Evolutionary conservation across 2,888 invertebrate genomes (phyloP), one percentile per base, ranked within the genome.

Genomic region (Neria commutata): DNA sequence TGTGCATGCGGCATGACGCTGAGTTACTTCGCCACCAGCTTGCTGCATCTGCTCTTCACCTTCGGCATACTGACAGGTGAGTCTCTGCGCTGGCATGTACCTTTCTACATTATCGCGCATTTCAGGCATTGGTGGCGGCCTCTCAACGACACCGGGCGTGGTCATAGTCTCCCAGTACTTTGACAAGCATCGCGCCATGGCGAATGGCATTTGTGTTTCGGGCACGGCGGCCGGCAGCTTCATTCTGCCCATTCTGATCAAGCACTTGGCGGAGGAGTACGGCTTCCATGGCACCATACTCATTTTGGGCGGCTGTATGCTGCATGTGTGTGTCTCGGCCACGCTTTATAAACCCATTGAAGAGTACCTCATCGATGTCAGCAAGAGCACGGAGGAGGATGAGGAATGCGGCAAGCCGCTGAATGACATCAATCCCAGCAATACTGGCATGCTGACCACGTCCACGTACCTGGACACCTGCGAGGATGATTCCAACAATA

Each of bases 121-220:
- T 37, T 69, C 0, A 87, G 91, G 91, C 34, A 89, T 91, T 56
- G 91, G 91, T 0, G 91, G 91, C 1, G 91, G 91, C 0, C 83
- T 91, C 0, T 91, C 91, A 0, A 91, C 91, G 1, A 91, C 91
- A 0, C 91, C 91, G 0, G 91, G 91, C 0, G 90, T 91, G 53
- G 90, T 91, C 6, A 89, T 91, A 60, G 91, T 91, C 0, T 91
- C 91, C 0, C 89, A 90, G 64, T 91, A 91, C 73, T 91, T 91
- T 70, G 89, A 90, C 69, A 90, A 88, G 71, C 90, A 90, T 79
- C 86, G 91, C 52, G 91, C 91, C 0, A 73, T 91, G 62, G 91
- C 91, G 0, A 91, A 91, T 73, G 91, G 91, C 0, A 88, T 91
- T 66, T 91, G 91, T 71, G 90, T 91, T 60, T 91, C 91, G 45